Base-by-base conservation (phyloP, 2,113 vertebrate species). In the Heloderma charlesbogerti region DNA sequence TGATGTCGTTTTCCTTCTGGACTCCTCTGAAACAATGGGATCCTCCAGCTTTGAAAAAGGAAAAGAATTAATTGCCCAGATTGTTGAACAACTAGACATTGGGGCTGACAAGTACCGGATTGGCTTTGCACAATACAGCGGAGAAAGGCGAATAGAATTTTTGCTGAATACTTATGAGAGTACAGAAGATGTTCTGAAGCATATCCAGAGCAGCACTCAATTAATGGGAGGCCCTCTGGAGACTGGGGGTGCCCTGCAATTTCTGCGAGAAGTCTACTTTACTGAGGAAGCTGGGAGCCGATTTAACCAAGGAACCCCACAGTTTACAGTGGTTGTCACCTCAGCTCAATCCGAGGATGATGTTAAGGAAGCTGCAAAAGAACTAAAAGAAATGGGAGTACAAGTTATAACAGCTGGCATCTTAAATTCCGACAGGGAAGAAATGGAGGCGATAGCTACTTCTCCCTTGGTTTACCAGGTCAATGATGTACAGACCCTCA, bases 1-100 rank as follows among this genome's bases (percentile, higher is more conserved):
- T 43, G 98, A 99, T 79, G 95, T 99, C 40, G 95, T 98, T 93
- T 98, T 99, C 94, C 96, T 99, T 75, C 89, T 98, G 22, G 98
- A 98, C 89, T 96, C 97, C 2, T 96, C 97, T 13, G 34, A 96
- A 8, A 80, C 74, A 6, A 29, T 75, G 57, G 94, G 92, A 16
- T 5, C 4, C 54, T 0, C 8, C 60, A 92, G 96, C 51, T 97
- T 97, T 88, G 95, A 94, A 86, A 80, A 95, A 89, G 78, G 97
- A 78, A 94, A 69, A 81, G 86, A 0, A 27, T 27, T 98, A 40
- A 94, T 98, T 31, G 54, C 8, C 31, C 87, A 83, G 22, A 91
- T 97, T 45, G 54, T 93, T 51, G 94, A 89, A 60, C 94, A 95
- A 34, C 90, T 99, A 1, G 97, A 98, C 31, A 60, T 98, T 15